phyloP scores from a whole-genome alignment of 1,140 invertebrate genomes.

The Lerema accius region DNA sequence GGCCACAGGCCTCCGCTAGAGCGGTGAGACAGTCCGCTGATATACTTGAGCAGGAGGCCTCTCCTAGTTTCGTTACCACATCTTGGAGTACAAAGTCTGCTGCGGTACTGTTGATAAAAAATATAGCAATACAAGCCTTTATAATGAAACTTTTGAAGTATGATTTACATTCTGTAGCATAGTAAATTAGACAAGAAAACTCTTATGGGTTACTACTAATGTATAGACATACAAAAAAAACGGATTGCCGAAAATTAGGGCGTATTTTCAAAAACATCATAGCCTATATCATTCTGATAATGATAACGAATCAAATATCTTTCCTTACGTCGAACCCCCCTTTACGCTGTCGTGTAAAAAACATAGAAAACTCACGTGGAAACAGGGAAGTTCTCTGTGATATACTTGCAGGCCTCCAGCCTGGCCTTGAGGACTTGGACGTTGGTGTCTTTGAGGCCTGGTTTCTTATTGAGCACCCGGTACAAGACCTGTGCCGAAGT shows the following conservation, averaged over 20 bases:
- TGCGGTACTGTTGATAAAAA: conserved; percentile 82
- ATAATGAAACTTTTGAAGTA: too few species aligned
- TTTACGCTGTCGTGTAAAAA: too few species aligned
- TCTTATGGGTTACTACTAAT: too few species aligned
- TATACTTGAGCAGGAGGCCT: conserved; percentile 89
- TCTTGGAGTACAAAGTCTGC: conserved; percentile 90
- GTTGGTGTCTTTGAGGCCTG: conserved; percentile 96
- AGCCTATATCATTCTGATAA: too few species aligned
- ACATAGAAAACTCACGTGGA: conserved; percentile 82
- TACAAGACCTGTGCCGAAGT: conserved; percentile 90
- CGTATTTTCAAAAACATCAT: too few species aligned
- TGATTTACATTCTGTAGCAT: too few species aligned
- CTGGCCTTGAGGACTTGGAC: conserved; percentile 95
- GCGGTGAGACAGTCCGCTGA: conserved; percentile 90
- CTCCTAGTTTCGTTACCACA: conserved; percentile 93
- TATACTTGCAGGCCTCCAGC: conserved; percentile 89
- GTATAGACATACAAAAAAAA: too few species aligned
- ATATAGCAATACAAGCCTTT: too few species aligned
- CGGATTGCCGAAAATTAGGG: too few species aligned
- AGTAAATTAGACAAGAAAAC: too few species aligned
- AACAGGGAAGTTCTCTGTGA: conserved; percentile 90
- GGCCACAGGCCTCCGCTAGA: conserved; percentile 90
- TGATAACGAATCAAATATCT: too few species aligned
- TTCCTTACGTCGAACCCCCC: too few species aligned
- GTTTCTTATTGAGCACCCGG: conserved; percentile 90